Evolutionary conservation across 1,140 invertebrate species (phyloP), one percentile per base, ranked within the genome.

Genomic region (Berghia stephanieae): DNA sequence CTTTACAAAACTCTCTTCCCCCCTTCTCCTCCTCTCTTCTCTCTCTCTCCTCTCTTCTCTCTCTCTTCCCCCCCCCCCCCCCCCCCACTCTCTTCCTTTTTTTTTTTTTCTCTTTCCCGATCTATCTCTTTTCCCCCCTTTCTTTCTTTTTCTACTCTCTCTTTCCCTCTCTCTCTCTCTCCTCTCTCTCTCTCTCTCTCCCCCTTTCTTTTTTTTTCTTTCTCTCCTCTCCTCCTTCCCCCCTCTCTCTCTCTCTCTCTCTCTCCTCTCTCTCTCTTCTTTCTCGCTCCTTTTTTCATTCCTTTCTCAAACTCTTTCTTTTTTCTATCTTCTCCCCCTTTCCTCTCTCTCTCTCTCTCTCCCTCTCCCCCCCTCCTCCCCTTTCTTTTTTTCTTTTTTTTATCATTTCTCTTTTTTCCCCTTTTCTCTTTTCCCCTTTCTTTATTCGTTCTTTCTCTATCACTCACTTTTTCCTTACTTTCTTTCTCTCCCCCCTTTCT

Each of bases 91-190:
- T n/a, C n/a, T n/a, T n/a, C n/a, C n/a, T n/a, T n/a, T n/a, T n/a
- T n/a, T n/a, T n/a, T n/a, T n/a, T n/a, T n/a, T n/a, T n/a, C n/a
- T n/a, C n/a, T n/a, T n/a, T n/a, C n/a, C n/a, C n/a, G n/a, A n/a
- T n/a, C n/a, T n/a, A n/a, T n/a, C n/a, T n/a, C n/a, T n/a, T n/a
- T n/a, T n/a, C n/a, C n/a, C n/a, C n/a, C n/a, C n/a, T n/a, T n/a
- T n/a, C n/a, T n/a, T n/a, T 60, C n/a, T 60, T 60, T 60, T 31
- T 60, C 57, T n/a, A n/a, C 34, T 31, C n/a, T 31, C 57, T 31
- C n/a, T 31, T 60, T 24, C n/a, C 57, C n/a, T 31, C n/a, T 31
- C 57, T n/a, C 57, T 60, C 57, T 60, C 57, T 60, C 57, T 60
- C 57, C n/a, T 31, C n/a, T 31, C 34, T 31, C 34, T 31, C 5